Evolutionary conservation across 2,888 invertebrate genomes (phyloP), one percentile per base, ranked within the genome.

Genomic region (Andrena praecox): DNA sequence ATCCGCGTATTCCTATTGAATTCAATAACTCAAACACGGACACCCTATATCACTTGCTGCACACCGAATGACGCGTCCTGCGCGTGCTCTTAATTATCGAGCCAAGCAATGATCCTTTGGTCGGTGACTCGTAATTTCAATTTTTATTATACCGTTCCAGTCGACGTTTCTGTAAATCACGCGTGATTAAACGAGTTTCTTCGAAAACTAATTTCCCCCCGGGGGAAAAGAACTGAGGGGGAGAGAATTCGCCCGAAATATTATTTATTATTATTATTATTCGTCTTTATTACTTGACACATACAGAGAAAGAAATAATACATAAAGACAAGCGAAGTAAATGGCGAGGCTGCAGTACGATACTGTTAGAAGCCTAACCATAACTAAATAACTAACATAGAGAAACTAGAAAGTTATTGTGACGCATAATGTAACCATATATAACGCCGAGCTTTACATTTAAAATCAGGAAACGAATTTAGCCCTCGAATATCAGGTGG

Each of bases 1-100:
- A 80, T 76, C 68, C 76, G 64, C 78, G 69, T 85, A 80, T 83
- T 86, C 66, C 80, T 77, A 83, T 85, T 64, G 70, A 75, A 85
- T 80, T 83, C 85, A 54, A 76, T 86, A 75, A 82, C 70, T 83
- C 85, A 76, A 76, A 70, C 63, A 20, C 35, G 72, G 74, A 72
- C 60, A 72, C 74, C 27, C 50, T 84, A 73, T 59, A 69, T 77
- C 73, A 80, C 33, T 29, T 31, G 7, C 10, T 3, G 50, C 70
- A 59, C n/a, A 12, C 48, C 60, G 35, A 71, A 72, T 70, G 42
- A 64, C 59, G 64, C 48, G 31, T 50, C 54, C 33, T 42, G 50
- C 72, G 66, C 76, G 63, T 64, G 27, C 66, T 76, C 73, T 80
- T 80, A 84, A 85, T 85, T 85, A 78, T 78, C 59, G 33, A 8